A percentile compares a stretch with the other conserved stretches of the same genome.
Evolutionary conservation across 2,113 vertebrate genomes (phyloP).

Genomic region (Scophthalmus maximus): DNA sequence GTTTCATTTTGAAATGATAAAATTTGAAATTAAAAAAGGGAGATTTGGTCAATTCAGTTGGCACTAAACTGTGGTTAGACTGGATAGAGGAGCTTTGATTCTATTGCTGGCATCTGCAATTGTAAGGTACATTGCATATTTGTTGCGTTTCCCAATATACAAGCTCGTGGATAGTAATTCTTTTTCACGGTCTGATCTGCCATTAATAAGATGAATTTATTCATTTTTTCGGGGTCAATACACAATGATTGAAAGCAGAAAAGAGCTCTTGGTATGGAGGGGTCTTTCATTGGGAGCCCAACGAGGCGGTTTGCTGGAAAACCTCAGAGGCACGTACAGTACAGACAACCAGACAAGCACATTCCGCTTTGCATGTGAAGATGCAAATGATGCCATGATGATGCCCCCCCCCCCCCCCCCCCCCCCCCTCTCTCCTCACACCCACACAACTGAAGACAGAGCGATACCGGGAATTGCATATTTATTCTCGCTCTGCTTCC

Average conservation of each 20-base stretch:
- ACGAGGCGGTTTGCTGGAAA: background rate
- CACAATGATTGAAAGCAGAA: background rate
- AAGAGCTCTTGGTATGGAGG: background rate
- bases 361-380: background rate
- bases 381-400: constrained; percentile 7
- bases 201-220: background rate
- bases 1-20: no score
- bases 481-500: constrained; percentile 55
- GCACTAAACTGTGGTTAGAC: no score
- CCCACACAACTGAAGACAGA: constrained; percentile 42
- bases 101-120: background rate
- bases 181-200: background rate
- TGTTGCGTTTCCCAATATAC: no score
- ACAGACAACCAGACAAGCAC: background rate
- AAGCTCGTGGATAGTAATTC: background rate
- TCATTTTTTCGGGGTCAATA: background rate
- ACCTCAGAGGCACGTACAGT: constrained; percentile 4
- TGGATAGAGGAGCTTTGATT: background rate
- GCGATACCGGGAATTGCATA: constrained; percentile 36
- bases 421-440: constrained; percentile 23
- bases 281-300: background rate
- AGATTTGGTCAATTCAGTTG: no score
- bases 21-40: no score
- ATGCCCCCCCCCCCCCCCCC: background rate
- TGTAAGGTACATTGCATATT: background rate